Percentiles rank a stretch among this genome's conserved stretches.
Conservation (phyloP, 2,888 invertebrate species). For the Pristionchus maxplancki region DNA sequence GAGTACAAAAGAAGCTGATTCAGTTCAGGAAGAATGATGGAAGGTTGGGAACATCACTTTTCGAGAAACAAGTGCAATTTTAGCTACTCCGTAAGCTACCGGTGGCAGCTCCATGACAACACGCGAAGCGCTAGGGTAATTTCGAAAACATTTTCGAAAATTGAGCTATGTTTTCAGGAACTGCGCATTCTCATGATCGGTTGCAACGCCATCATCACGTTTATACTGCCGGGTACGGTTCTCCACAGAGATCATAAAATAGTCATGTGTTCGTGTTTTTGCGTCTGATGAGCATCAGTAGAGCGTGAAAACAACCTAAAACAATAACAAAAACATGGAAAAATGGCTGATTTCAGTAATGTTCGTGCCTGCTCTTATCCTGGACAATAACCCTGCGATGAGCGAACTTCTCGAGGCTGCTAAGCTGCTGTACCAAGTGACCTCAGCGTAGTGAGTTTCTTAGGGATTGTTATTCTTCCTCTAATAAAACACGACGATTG, state of each 20-base stretch:
- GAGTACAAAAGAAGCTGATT: not conserved
- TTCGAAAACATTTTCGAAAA: not conserved
- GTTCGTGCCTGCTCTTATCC: slow-evolving; percentile 13
- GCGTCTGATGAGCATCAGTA: no score
- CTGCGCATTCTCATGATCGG: slow-evolving; percentile 27
- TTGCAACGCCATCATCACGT: slow-evolving; percentile 3
- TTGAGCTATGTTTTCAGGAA: slow-evolving; percentile 22
- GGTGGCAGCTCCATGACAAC: not conserved
- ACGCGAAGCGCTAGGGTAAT: slow-evolving; percentile 1
- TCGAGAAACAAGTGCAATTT: not conserved
- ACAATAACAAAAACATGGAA: not conserved
- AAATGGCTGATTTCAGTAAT: not conserved
- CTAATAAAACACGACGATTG: no score
- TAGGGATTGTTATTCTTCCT: no score
- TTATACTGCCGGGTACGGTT: slow-evolving; percentile 1
- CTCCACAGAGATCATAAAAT: no score
- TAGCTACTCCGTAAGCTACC: slow-evolving; percentile 8
- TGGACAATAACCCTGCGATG: slow-evolving; percentile 4
- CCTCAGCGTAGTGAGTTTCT: slow-evolving; percentile 20
- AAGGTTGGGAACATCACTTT: not conserved
- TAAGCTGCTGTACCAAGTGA: slow-evolving; percentile 31
- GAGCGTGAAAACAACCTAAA: not conserved
- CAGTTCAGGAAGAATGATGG: slow-evolving; percentile 12
- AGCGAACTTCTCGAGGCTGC: not conserved
- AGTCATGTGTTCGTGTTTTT: no score